Evolutionary conservation across 2,797 vertebrate genomes (phyloP).

Genomic region (Neostethus bicornis): DNA sequence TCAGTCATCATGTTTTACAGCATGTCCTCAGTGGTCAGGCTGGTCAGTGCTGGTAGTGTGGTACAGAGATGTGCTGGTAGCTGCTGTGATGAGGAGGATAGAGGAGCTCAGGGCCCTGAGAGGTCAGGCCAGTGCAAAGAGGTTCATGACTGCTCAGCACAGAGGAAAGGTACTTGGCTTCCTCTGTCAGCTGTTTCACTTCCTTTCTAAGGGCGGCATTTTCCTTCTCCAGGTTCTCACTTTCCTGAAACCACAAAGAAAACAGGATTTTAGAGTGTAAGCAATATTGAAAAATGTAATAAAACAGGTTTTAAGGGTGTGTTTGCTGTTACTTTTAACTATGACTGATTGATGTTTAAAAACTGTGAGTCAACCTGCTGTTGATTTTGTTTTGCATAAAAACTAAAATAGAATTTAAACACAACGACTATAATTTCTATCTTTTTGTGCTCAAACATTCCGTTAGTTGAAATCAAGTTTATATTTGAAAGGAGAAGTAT

Average conservation of each 20-base stretch:
- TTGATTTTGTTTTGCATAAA: background rate
- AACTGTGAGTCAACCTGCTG: background rate
- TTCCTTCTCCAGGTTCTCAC: slow-evolving; percentile 93
- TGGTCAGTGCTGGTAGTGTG: slow-evolving; percentile 91
- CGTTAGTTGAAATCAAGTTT: background rate
- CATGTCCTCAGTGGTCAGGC: slow-evolving; percentile 27
- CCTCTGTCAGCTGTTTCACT: slow-evolving; percentile 92
- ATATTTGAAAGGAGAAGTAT: background rate
- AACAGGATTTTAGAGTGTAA: slow-evolving; percentile 5
- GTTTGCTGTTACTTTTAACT: background rate
- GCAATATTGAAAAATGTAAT: background rate
- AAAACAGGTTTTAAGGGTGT: background rate
- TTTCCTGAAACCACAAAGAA: slow-evolving; percentile 82
- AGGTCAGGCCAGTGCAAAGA: slow-evolving; percentile 84
- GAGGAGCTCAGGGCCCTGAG: slow-evolving; percentile 82
- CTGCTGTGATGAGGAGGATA: slow-evolving; percentile 82
- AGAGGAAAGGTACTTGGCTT: slow-evolving; percentile 90
- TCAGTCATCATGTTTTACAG: slow-evolving; percentile 57
- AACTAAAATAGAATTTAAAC: background rate
- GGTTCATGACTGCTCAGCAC: slow-evolving; percentile 93
- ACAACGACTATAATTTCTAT: background rate
- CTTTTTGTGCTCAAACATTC: background rate
- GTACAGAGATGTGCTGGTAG: slow-evolving; percentile 89
- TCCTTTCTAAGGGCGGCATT: slow-evolving; percentile 92
- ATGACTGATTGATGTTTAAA: background rate